phyloP scores from a whole-genome alignment of 2,888 invertebrate genomes.

The Tachina grossa region DNA sequence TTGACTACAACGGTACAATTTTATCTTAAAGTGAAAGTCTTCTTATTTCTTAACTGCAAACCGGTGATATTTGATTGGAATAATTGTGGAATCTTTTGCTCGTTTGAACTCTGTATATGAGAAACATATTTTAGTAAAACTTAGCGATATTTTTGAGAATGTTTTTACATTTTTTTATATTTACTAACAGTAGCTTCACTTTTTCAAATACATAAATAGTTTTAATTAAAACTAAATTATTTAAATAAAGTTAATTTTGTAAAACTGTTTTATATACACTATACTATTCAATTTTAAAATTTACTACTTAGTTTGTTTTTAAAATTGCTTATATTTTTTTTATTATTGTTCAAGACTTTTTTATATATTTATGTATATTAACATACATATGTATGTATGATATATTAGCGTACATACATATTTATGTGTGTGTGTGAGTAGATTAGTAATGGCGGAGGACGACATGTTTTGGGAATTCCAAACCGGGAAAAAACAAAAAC shows the following conservation, averaged over 20 bases:
- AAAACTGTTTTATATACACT: not conserved
- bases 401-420: not conserved
- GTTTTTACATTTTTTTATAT: constrained; percentile 48
- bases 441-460: no score
- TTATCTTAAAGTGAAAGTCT: not conserved
- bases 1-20: not conserved
- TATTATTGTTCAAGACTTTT: not conserved
- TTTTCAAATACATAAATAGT: constrained; percentile 43
- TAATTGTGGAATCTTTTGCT: not conserved
- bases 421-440: no score
- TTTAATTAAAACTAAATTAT: constrained; percentile 8
- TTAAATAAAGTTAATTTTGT: not conserved
- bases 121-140: constrained; percentile 26
- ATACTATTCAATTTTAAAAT: not conserved
- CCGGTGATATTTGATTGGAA: constrained; percentile 26
- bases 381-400: not conserved
- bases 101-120: constrained; percentile 37
- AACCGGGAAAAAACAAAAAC: no score
- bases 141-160: constrained; percentile 36
- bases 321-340: constrained; percentile 7
- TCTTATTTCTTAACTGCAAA: not conserved
- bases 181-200: constrained; percentile 39
- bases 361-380: not conserved
- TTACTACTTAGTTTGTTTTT: not conserved
- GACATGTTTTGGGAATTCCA: no score